phyloP scores from a whole-genome alignment of 2,888 invertebrate species.

The Anarsia innoxiella region DNA sequence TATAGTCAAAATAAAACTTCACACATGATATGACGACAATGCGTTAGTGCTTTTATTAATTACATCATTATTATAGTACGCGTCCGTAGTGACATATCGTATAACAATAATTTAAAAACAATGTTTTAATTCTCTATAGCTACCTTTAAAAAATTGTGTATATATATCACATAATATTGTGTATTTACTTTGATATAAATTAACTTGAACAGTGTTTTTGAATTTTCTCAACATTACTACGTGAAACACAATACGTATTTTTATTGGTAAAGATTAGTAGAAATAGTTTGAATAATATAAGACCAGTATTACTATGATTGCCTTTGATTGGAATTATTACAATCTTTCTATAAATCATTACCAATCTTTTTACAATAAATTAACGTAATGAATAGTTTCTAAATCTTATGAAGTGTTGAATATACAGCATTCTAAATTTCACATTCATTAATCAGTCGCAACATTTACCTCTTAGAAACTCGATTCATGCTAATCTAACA shows the following conservation, averaged over 20 bases:
- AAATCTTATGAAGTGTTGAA: too few relatives aligned
- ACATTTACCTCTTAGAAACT: slow-evolving; percentile 1
- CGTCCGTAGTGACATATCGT: slow-evolving; percentile 39
- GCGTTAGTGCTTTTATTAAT: slow-evolving; percentile 64
- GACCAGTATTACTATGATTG: too few relatives aligned
- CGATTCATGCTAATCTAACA: neutral
- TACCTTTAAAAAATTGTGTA: slow-evolving; percentile 69
- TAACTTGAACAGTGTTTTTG: too few relatives aligned
- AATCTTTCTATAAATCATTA: too few relatives aligned
- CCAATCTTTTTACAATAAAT: too few relatives aligned
- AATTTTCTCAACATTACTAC: too few relatives aligned
- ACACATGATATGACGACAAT: slow-evolving; percentile 47
- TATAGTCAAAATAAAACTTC: slow-evolving; percentile 38
- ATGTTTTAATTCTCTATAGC: slow-evolving; percentile 44
- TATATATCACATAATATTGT: slow-evolving; percentile 68
- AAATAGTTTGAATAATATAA: too few relatives aligned
- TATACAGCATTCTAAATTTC: neutral
- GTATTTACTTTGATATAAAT: too few relatives aligned
- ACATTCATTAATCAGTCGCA: slow-evolving; percentile 11
- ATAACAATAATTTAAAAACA: slow-evolving; percentile 60
- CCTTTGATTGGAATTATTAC: too few relatives aligned
- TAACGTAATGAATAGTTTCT: too few relatives aligned
- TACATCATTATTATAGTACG: slow-evolving; percentile 35
- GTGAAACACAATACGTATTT: too few relatives aligned
- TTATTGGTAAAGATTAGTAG: too few relatives aligned